Evolutionary conservation across 1,140 invertebrate genomes (phyloP).

Genomic region (Prorops nasuta): DNA sequence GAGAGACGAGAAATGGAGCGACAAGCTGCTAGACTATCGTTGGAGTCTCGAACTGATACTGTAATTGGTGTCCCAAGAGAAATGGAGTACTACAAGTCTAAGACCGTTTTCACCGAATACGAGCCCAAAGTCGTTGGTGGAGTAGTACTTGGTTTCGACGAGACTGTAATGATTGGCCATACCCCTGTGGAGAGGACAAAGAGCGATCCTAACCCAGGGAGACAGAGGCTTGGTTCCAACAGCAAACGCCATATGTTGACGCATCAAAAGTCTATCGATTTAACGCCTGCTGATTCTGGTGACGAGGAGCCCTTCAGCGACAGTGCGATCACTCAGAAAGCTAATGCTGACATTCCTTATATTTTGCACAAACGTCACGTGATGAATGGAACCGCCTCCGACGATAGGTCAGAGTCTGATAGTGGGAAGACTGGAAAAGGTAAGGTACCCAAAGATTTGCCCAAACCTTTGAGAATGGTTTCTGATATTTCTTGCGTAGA

Average conservation of each 20-base stretch:
- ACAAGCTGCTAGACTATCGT: slow-evolving; percentile 31
- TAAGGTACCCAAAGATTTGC: slow-evolving; percentile 38
- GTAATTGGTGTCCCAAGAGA: slow-evolving; percentile 34
- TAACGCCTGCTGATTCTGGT: slow-evolving; percentile 77
- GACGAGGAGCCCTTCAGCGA: slow-evolving; percentile 73
- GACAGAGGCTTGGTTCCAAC: slow-evolving; percentile 68
- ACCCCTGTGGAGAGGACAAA: slow-evolving; percentile 78
- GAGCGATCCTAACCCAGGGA: slow-evolving; percentile 77
- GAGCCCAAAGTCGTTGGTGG: slow-evolving; percentile 54
- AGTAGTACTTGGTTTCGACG: slow-evolving; percentile 52
- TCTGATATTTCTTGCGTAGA: slow-evolving; percentile 57
- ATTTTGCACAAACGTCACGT: slow-evolving; percentile 78
- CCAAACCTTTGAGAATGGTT: slow-evolving; percentile 49
- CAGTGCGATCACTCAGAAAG: slow-evolving; percentile 50
- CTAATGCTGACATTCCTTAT: slow-evolving; percentile 75
- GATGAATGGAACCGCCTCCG: slow-evolving; percentile 76
- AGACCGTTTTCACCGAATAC: slow-evolving; percentile 51
- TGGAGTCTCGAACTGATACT: slow-evolving; percentile 42
- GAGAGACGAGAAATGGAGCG: slow-evolving; percentile 45
- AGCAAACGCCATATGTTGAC: slow-evolving; percentile 73
- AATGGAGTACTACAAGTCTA: slow-evolving; percentile 32
- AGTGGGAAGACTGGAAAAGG: slow-evolving; percentile 38
- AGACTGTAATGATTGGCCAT: slow-evolving; percentile 53
- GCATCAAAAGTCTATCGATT: slow-evolving; percentile 83
- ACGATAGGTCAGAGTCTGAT: slow-evolving; percentile 51